Evolutionary conservation across 2,888 invertebrate genomes (phyloP).

Genomic region (Hymenopus coronatus): DNA sequence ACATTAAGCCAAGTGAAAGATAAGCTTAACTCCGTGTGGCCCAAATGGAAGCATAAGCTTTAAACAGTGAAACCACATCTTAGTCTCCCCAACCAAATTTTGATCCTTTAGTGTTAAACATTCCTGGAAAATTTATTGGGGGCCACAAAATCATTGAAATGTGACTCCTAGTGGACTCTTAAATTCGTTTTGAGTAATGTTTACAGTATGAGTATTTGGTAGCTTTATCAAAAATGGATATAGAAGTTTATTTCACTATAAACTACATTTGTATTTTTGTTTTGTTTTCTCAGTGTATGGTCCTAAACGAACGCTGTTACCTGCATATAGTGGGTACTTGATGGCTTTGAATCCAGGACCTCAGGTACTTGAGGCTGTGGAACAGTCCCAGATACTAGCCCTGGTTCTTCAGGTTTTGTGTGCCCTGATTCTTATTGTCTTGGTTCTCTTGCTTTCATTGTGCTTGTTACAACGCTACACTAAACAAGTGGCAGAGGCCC

Average conservation of each 20-base stretch:
- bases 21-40: too few species aligned
- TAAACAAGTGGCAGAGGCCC: constrained; percentile 60
- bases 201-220: background rate
- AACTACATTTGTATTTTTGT: constrained; percentile 12
- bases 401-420: constrained; percentile 62
- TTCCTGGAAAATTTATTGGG: too few species aligned
- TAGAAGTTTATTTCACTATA: background rate
- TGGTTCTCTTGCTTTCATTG: constrained; percentile 60
- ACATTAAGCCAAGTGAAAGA: too few species aligned
- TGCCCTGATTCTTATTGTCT: constrained; percentile 60
- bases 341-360: constrained; percentile 67
- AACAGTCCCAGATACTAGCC: constrained; percentile 39
- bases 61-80: too few species aligned
- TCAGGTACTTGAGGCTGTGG: constrained; percentile 39
- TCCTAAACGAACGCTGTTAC: constrained; percentile 49
- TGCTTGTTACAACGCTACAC: constrained; percentile 65
- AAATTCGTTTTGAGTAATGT: too few species aligned
- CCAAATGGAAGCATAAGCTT: too few species aligned
- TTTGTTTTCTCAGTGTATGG: constrained; percentile 50
- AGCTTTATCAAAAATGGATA: too few species aligned
- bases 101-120: too few species aligned
- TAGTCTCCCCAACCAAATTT: too few species aligned
- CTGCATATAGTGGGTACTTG: constrained; percentile 74
- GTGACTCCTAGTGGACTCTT: too few species aligned
- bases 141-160: too few species aligned